phyloP scores from a whole-genome alignment of 2,797 vertebrate genomes.

The Hylomyscus alleni region DNA sequence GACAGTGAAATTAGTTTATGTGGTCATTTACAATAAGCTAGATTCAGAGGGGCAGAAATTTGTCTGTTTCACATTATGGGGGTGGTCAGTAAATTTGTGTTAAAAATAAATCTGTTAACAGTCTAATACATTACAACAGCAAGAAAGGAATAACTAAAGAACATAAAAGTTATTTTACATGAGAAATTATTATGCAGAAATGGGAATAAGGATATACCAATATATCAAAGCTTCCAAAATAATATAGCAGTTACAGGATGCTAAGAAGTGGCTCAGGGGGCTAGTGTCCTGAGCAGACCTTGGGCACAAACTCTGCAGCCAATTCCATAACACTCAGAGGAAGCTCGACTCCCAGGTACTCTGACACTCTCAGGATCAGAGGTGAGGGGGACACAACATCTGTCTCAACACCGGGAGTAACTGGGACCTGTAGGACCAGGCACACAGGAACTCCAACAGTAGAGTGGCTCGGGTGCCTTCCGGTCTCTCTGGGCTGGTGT shows the following conservation, averaged over 20 bases:
- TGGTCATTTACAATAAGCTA: neutral
- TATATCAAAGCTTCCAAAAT: conserved; percentile 9
- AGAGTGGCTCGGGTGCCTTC: no score
- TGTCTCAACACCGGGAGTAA: no score
- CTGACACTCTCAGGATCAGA: no score
- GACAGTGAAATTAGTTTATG: neutral
- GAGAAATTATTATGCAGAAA: neutral
- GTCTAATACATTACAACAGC: neutral
- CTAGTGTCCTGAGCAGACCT: no score
- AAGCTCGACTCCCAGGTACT: no score
- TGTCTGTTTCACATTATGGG: neutral
- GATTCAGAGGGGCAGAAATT: neutral
- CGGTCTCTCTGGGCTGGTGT: no score
- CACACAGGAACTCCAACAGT: no score
- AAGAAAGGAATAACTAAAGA: neutral
- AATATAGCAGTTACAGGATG: neutral
- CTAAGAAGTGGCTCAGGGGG: neutral
- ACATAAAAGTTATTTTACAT: neutral
- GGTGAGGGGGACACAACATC: no score
- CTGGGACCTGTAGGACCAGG: no score
- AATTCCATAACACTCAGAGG: no score
- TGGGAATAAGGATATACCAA: neutral
- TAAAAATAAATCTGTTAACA: neutral
- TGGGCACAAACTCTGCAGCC: no score
- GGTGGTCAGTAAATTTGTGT: neutral